Base-by-base conservation (phyloP, 2,113 vertebrate species). In the Aramus guarauna region DNA sequence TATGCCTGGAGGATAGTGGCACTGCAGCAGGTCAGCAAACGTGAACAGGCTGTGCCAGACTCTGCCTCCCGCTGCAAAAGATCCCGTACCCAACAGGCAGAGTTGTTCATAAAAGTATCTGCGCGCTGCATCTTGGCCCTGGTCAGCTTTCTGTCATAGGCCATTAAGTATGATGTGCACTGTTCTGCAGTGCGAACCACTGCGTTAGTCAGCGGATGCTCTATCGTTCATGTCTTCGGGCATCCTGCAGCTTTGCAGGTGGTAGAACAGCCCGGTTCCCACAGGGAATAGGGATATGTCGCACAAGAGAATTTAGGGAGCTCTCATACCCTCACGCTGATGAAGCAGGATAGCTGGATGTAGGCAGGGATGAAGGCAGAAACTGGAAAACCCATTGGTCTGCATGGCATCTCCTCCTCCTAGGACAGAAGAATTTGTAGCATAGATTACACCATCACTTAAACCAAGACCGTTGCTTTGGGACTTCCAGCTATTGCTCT, bases 211-310 rank as follows among this genome's bases (percentile, higher is more conserved):
- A 53, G 5, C 39, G 41, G 36, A 27, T 81, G 24, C 45, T 76
- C 41, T n/a, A 50, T 45, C 75, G 15, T 50, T 74, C 16, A 6
- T 26, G 29, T 41, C 56, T 62, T 34, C 0, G 0, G 26, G 36
- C 41, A n/a, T 60, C 34, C 71, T 67, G 60, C 56, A 48, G 45
- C 27, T 66, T 67, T 77, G 32, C 21, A 79, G 23, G 36, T 22
- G 45, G 50, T 41, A 56, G 47, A 92, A 60, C 39, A 77, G 27
- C 30, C 41, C 30, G 11, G 14, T 71, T 92, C 69, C 45, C 66
- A 41, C 36, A 32, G 17, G 37, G 36, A n/a, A 75, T 52, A 62
- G 53, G 37, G 43, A 36, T 36, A 67, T 15, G 10, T 36, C 32
- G 48, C 64, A 23, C 29, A 34, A 36, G n/a, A 67, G 75, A 62